Conservation (phyloP, 2,113 vertebrate species). For the Catagonus wagneri region DNA sequence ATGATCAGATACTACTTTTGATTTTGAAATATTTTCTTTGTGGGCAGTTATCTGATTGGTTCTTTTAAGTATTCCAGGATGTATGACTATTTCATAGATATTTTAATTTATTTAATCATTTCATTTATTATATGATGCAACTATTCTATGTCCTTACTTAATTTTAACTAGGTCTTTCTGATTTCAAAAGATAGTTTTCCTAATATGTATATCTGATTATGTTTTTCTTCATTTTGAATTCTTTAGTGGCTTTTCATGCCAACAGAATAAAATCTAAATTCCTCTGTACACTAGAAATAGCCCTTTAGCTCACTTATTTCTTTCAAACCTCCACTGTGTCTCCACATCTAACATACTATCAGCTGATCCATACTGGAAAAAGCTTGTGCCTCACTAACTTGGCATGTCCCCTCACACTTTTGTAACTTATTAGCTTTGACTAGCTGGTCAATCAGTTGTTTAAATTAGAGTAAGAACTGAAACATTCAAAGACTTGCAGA, state of each 20-base stretch:
- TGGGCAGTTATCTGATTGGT: conserved; percentile 52
- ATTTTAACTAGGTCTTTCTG: conserved; percentile 2
- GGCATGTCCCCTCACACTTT: not conserved
- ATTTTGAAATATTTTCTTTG: conserved; percentile 50
- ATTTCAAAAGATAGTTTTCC: conserved; percentile 20
- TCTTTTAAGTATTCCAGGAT: conserved; percentile 33
- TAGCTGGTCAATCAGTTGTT: not conserved
- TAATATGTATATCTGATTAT: not conserved
- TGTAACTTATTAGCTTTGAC: not conserved
- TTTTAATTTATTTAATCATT: conserved; percentile 52
- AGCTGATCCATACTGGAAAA: not conserved
- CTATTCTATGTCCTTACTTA: not conserved
- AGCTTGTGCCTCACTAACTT: not conserved
- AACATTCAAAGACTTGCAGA: not conserved
- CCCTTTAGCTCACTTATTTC: not conserved
- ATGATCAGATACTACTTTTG: conserved; percentile 2
- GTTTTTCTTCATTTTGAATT: not conserved
- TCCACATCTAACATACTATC: not conserved
- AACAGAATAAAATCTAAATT: conserved; percentile 19
- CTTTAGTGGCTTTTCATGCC: not conserved
- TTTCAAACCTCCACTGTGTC: not conserved
- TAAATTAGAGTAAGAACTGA: not conserved
- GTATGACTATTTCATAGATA: conserved; percentile 32
- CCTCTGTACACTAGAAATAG: not conserved
- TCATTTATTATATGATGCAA: conserved; percentile 51